Evolutionary conservation across 2,888 invertebrate genomes (phyloP), one percentile per base, ranked within the genome.

Genomic region (Ctenicera cuprea): DNA sequence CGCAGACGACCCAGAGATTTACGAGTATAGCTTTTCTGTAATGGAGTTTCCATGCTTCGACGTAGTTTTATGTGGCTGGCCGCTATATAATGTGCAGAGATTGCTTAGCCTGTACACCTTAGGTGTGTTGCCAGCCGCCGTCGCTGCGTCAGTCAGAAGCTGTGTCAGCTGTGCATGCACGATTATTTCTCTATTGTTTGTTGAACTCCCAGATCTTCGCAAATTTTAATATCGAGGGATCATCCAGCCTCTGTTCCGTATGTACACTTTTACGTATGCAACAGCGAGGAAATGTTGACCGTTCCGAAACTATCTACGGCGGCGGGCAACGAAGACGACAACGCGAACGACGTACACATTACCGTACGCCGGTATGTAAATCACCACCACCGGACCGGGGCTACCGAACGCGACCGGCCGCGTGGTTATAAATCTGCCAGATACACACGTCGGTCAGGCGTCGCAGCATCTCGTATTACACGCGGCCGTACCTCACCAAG

Each of bases 1-100:
- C 79, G 68, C 78, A 80, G 82, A 80, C 81, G 81, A 81, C 82
- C 79, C 77, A 73, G 78, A 84, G 83, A 86, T 86, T 86, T 86
- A 86, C 85, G 85, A 86, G 83, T 85, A 85, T 85, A 82, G 85
- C 85, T 85, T 85, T 83, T 81, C 82, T 82, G 84, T 86, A 87
- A 86, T 86, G 86, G 87, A 86, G 85, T 86, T 87, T 86, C 85
- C 87, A 86, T 86, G 87, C 86, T 86, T 83, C 81, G 84, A 81
- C 83, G 84, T 83, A 84, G 84, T 86, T 87, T 86, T 86, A 86
- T 86, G 85, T 82, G 84, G 84, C 82, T 81, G 83, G 81, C 82
- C 83, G 83, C 82, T 82, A 83, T 83, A 84, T 85, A 83, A 84
- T 84, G 83, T 83, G 82, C 81, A 79, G 79, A 83, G 83, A 85